These are phyloP conservation scores for Stigmatopora nigra DNA, from an alignment of 2,113 vertebrate genomes.

Conservation along the genomic window DNA sequence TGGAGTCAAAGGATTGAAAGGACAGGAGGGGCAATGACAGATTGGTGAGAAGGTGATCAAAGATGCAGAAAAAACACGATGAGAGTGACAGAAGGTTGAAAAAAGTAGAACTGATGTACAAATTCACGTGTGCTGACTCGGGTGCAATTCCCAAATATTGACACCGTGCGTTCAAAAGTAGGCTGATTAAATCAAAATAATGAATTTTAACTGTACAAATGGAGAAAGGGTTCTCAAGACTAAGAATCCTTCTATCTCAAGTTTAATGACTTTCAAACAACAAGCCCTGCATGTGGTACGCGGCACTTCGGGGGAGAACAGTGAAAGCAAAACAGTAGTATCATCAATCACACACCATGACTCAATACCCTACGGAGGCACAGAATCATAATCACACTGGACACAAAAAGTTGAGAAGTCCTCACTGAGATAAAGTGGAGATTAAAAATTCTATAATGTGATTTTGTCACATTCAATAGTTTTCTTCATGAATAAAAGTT, in stretches of 20 bases:
- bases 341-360: constrained; percentile 27
- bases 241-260: constrained; percentile 8
- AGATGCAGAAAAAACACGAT: constrained; percentile 32
- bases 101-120: constrained; percentile 46
- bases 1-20: not conserved
- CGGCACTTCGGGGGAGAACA: not conserved
- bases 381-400: constrained; percentile 15
- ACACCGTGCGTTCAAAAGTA: constrained; percentile 10
- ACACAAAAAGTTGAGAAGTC: constrained; percentile 18
- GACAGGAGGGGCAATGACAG: constrained; percentile 9
- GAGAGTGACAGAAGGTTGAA: constrained; percentile 13
- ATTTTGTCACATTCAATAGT: constrained; percentile 24
- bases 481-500: constrained; percentile 30
- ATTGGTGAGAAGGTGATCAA: constrained; percentile 22
- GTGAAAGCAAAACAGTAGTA: not conserved
- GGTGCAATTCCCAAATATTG: constrained; percentile 38
- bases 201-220: constrained; percentile 62
- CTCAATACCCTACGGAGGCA: constrained; percentile 14
- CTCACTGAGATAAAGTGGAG: constrained; percentile 13
- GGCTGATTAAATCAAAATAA: constrained; percentile 59
- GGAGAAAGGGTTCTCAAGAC: constrained; percentile 42
- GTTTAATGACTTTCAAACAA: constrained; percentile 17
- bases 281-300: constrained; percentile 1
- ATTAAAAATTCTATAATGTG: constrained; percentile 16
- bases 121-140: constrained; percentile 62